These are phyloP conservation scores for Ctenomys sociabilis DNA, from an alignment of 2,113 vertebrate species.

Conservation along the genomic window DNA sequence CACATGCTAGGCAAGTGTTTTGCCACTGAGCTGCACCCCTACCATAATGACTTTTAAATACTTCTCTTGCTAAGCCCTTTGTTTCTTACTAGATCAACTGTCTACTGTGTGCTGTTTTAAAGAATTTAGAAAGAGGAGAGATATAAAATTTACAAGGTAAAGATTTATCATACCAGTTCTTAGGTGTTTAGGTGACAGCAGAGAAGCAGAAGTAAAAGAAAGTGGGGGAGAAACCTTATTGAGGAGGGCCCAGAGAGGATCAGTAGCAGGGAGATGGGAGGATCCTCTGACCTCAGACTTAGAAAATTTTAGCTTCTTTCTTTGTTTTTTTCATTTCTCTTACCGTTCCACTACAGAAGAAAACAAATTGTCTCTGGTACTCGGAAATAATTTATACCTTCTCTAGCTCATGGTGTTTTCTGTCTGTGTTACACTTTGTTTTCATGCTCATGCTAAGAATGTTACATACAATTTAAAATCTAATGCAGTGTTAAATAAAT, in stretches of 20 bases:
- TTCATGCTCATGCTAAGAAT: not conserved
- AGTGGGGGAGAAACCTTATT: too few relatives aligned
- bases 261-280: too few relatives aligned
- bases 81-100: not conserved
- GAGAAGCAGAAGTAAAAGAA: too few relatives aligned
- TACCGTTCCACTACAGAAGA: not conserved
- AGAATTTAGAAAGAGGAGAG: not conserved
- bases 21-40: not conserved
- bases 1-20: not conserved
- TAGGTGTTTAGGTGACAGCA: too few relatives aligned
- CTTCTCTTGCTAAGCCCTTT: conserved; percentile 4
- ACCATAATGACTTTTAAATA: not conserved
- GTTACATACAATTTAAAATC: not conserved
- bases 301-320: not conserved
- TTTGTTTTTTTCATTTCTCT: conserved; percentile 37
- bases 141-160: not conserved
- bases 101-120: not conserved
- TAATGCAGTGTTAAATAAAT: not conserved
- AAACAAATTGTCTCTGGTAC: not conserved
- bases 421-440: not conserved
- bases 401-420: not conserved
- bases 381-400: not conserved
- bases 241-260: too few relatives aligned
- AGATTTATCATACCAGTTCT: not conserved
- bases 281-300: too few relatives aligned